Evolutionary conservation across 2,888 invertebrate species (phyloP).

Genomic region (Drosophila peninsularis): DNA sequence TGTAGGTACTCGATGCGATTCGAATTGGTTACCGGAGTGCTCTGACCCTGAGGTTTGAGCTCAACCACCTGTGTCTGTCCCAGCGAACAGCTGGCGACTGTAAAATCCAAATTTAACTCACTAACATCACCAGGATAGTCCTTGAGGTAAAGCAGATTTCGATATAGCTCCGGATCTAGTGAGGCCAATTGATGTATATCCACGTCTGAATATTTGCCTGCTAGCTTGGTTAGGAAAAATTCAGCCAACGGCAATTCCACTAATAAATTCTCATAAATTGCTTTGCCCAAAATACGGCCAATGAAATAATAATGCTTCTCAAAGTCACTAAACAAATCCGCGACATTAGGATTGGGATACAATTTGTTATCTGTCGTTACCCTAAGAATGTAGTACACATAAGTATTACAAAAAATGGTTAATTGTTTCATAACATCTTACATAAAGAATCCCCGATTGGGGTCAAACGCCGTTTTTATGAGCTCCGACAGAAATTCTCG

Average conservation of each 20-base stretch:
- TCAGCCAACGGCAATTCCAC: conserved; percentile 98
- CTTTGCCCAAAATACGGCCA: conserved; percentile 97
- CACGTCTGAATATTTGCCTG: conserved; percentile 90
- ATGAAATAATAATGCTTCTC: conserved; percentile 97
- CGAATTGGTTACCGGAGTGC: conserved; percentile 94
- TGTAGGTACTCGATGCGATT: conserved; percentile 99
- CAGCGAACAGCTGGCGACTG: conserved; percentile 94
- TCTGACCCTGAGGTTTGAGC: conserved; percentile 94
- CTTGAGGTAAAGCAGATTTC: conserved; percentile 94
- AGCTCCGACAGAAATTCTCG: conserved; percentile 97
- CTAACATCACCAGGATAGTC: conserved; percentile 93
- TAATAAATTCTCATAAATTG: conserved; percentile 96
- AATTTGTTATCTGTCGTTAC: conserved; percentile 96
- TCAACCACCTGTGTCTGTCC: conserved; percentile 96
- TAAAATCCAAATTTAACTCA: conserved; percentile 96
- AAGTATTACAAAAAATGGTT: neutral
- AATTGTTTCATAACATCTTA: conserved; percentile 71
- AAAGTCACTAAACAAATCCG: conserved; percentile 93
- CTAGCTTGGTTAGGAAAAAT: conserved; percentile 95
- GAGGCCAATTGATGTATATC: conserved; percentile 97
- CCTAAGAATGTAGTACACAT: conserved; percentile 65
- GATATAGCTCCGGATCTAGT: conserved; percentile 93
- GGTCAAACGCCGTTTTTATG: conserved; percentile 97
- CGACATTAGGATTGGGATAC: conserved; percentile 97
- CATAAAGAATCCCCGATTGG: conserved; percentile 96